Base-by-base conservation (phyloP, 2,888 invertebrate genomes). In the Myopa tessellatipennis region DNA sequence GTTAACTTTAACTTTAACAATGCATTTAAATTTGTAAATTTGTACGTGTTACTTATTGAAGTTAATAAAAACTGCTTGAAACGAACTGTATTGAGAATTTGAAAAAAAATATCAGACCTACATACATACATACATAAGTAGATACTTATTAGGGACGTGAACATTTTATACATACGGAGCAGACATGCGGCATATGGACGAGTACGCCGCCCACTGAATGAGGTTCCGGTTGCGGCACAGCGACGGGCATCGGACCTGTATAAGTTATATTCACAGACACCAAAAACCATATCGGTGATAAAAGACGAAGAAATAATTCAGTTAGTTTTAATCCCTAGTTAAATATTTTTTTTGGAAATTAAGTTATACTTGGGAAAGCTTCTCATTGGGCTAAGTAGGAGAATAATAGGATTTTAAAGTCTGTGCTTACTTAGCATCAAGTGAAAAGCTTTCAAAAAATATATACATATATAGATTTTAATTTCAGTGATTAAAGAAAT, bases 161-260 rank as follows among this genome's bases (percentile, higher is more conserved):
- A 55, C n/a, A 70, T 79, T 67, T 71, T 67, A 71, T 75, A 88
- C 90, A 89, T 89, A 90, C 92, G 90, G 91, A 92, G 93, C 94
- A 91, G 91, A 96, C 96, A 92, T 96, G 96, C 82, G 96, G 96
- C 96, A 96, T 96, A 88, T 96, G 95, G 83, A 95, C 96, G 85
- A 97, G 92, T 81, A 96, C 95, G 76, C 95, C 96, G 81, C 96
- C 95, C 78, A 96, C 94, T 45, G 93, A 94, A 90, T 93, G 93
- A 80, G 92, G 92, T 88, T 95, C 95, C 71, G 93, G 92, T 83
- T 92, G 91, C 70, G 92, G 92, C 55, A 90, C 90, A 60, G 89
- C 89, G 74, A 90, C 89, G 14, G 92, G 92, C 77, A 90, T 86
- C 73, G 90, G 89, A 84, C 90, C 89, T 89, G 84, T 55, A 80